Base-by-base conservation (phyloP, 2,797 vertebrate species). In the Antrozous pallidus region DNA sequence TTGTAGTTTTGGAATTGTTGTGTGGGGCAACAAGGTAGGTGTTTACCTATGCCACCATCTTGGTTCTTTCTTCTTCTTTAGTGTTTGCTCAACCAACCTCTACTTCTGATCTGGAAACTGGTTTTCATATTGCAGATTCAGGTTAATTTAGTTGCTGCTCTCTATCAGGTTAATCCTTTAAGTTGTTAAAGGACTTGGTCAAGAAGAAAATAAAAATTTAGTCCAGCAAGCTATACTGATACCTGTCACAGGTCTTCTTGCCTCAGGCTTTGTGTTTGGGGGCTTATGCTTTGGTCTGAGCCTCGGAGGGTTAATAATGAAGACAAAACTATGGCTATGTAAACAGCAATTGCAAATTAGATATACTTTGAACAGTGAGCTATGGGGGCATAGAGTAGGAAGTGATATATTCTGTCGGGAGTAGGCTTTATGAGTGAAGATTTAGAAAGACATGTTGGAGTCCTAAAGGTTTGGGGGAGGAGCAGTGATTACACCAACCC, bases 191-290 rank as follows among this genome's bases (percentile, higher is more conserved):
- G 26, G 67, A 49, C 40, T 73, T 95, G 40, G 17, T 83, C 71
- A 3, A 65, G 67, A 85, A 75, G 45, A 82, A 93, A 74, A 84
- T 56, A n/a, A 85, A 90, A 95, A 54, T 88, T 81, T 6, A 51
- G 28, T 51, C 90, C 49, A 88, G 13, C 18, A 90, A 84, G 51
- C 47, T 45, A 18, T 78, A 81, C 7, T 69, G 17, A 94, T 83
- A 61, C 65, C n/a, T 70, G 17, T 38, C 2, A 18, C 17, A 77
- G 42, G 71, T 65, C 61, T 70, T 78, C 51, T 80, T 87, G 36
- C 18, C 70, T 93, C 65, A 33, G 73, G 17, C n/a, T 93, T 71
- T 83, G 54, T 92, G 56, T 61, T 87, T 56, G 12, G 11, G 17
- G 38, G 28, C 47, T 22, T 77, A 56, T 90, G 33, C 26, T 81